A percentile compares a stretch with the other conserved stretches of the same genome.
Conservation (phyloP, 2,888 invertebrate genomes). For the Camponotus fellah region DNA sequence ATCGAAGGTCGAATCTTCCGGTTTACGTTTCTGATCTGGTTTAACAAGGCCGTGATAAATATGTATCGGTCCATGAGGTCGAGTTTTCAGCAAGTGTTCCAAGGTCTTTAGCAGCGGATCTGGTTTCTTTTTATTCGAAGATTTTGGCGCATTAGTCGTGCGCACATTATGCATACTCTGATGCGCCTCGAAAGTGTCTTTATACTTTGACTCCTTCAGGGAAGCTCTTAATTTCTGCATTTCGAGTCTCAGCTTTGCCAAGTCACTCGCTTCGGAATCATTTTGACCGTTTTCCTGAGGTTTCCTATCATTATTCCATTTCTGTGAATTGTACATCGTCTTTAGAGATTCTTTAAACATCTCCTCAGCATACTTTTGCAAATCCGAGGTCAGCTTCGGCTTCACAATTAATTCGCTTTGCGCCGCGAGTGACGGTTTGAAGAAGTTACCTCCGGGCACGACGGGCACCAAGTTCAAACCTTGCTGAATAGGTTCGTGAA, state of each 20-base stretch:
- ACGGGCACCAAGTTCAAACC: constrained; percentile 81
- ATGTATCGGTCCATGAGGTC: constrained; percentile 71
- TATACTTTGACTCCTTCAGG: constrained; percentile 70
- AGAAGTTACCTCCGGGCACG: constrained; percentile 83
- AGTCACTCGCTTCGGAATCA: constrained; percentile 76
- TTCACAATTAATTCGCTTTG: constrained; percentile 79
- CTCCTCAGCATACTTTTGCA: constrained; percentile 84
- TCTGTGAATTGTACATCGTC: constrained; percentile 84
- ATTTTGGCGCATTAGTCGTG: constrained; percentile 70
- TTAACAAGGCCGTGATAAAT: constrained; percentile 68
- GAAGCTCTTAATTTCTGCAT: constrained; percentile 78
- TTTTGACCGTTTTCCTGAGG: constrained; percentile 71
- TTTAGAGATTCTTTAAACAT: constrained; percentile 84
- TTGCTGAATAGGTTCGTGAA: constrained; percentile 76
- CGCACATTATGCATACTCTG: constrained; percentile 80
- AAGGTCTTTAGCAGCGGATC: constrained; percentile 76
- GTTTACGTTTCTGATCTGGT: constrained; percentile 64
- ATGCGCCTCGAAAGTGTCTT: constrained; percentile 79
- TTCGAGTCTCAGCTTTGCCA: constrained; percentile 79
- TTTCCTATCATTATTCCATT: constrained; percentile 83
- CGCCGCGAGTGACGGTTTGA: constrained; percentile 76
- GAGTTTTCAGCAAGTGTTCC: constrained; percentile 80
- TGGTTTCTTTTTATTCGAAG: constrained; percentile 70
- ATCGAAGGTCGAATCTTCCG: constrained; percentile 19
- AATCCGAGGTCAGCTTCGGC: constrained; percentile 80